Base-by-base conservation (phyloP, 2,113 vertebrate genomes). In the Trichechus manatus region DNA sequence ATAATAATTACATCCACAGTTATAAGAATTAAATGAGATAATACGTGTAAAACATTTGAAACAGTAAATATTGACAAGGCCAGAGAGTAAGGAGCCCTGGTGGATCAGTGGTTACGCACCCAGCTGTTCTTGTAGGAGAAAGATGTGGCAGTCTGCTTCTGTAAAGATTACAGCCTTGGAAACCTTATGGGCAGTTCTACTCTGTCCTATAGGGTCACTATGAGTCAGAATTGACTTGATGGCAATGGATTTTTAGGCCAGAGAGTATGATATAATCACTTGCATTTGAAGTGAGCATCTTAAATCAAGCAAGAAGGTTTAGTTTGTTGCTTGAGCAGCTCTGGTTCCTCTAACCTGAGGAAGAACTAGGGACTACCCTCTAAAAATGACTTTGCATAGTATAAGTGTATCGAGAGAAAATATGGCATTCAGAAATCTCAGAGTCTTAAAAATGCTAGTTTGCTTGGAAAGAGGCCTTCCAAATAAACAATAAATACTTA, bases 281-380 rank as follows among this genome's bases (percentile, higher is more conserved):
- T 79, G 22, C 61, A 80, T 89, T 85, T 93, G 64, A 90, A 93
- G 72, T 90, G n/a, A 75, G 56, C 64, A 79, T 72, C 72, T 96
- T 93, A 86, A 66, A 56, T 87, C 53, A 74, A 63, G 25, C 23
- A 53, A 78, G 64, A 92, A 61, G 59, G 70, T 75, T 64, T 82
- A 59, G 14, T 82, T 86, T 74, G 33, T 87, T 90, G 25, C 59
- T 47, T 50, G 31, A 70, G 53, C 31, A 68, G 33, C 22, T 79
- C 36, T 39, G 63, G 31, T 84, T 88, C 50, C 50, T 53, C 50
- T 93, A 70, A 78, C 36, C 23, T 50, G 39, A 93, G 79, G 20
- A 85, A 79, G 33, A 70, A 63, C 22, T 61, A n/a, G 27, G 68
- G n/a, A 31, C 27, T 33, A 9, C 47, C 33, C 80, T 59, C 70